phyloP scores from a whole-genome alignment of 2,113 vertebrate species.

The Boulengerochromis microlepis region DNA sequence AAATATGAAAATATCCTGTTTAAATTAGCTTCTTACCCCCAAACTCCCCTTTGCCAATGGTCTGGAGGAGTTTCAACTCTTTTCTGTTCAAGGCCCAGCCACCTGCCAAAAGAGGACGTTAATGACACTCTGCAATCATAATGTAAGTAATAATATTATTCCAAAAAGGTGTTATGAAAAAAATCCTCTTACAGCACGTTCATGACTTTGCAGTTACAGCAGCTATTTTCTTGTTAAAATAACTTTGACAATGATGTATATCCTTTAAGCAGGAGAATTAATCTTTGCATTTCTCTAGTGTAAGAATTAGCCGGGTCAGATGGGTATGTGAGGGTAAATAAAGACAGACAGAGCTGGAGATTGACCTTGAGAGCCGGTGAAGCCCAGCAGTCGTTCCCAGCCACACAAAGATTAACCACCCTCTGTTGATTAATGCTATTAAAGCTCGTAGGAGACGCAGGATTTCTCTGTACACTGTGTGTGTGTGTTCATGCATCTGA shows the following conservation, averaged over 20 bases:
- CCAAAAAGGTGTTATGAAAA: background rate
- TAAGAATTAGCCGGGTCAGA: background rate
- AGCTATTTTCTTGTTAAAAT: background rate
- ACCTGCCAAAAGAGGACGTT: conserved; percentile 63
- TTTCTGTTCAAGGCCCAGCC: conserved; percentile 95
- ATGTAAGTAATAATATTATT: background rate
- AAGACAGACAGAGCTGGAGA: background rate
- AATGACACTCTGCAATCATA: background rate
- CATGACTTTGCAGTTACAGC: background rate
- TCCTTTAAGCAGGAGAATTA: background rate
- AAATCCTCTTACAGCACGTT: background rate
- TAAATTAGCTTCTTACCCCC: conserved; percentile 76
- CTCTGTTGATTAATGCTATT: conserved; percentile 30
- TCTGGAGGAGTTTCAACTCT: conserved; percentile 89
- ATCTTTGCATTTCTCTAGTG: background rate
- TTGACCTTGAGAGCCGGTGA: conserved; percentile 34
- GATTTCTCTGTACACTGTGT: background rate
- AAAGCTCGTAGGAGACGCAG: background rate
- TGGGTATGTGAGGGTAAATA: background rate
- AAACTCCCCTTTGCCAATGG: conserved; percentile 95
- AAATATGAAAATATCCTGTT: background rate
- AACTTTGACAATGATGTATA: background rate
- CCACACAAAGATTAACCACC: conserved; percentile 33
- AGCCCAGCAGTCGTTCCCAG: conserved; percentile 2
- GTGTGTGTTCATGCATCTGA: background rate